Percentiles rank a stretch among this genome's conserved stretches.
These are phyloP conservation scores for Bradypodion pumilum DNA, from an alignment of 2,797 vertebrate genomes.

Conservation along the genomic window DNA sequence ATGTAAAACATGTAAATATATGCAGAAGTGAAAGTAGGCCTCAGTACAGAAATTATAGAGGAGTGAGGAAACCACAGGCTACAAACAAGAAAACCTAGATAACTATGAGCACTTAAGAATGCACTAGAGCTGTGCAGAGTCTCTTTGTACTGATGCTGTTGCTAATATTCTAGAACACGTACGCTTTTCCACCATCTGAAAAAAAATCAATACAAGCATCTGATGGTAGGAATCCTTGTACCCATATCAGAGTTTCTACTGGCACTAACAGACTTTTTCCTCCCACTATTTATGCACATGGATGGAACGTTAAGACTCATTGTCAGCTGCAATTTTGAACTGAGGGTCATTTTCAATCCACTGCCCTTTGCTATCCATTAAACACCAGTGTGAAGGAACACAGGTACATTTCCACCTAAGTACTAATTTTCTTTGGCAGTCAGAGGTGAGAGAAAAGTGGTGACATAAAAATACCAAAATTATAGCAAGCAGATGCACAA, in stretches of 20 bases:
- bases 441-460: slow-evolving; percentile 22
- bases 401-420: slow-evolving; percentile 11
- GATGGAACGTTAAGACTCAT: slow-evolving; percentile 29
- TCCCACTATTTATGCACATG: slow-evolving; percentile 25
- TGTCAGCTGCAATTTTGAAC: slow-evolving; percentile 30
- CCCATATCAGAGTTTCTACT: slow-evolving; percentile 39
- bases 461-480: slow-evolving; percentile 21
- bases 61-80: slow-evolving; percentile 66
- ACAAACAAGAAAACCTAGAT: slow-evolving; percentile 68
- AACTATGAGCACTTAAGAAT: slow-evolving; percentile 70
- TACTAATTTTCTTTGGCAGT: slow-evolving; percentile 30
- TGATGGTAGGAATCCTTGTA: slow-evolving; percentile 48
- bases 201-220: slow-evolving; percentile 34
- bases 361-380: slow-evolving; percentile 35
- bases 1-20: slow-evolving; percentile 82
- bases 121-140: slow-evolving; percentile 51
- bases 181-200: slow-evolving; percentile 42
- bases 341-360: slow-evolving; percentile 24
- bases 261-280: slow-evolving; percentile 51
- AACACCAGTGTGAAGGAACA: slow-evolving; percentile 21
- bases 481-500: slow-evolving; percentile 10
- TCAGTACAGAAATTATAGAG: slow-evolving; percentile 72
- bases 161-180: slow-evolving; percentile 60
- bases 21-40: slow-evolving; percentile 76
- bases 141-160: slow-evolving; percentile 58